phyloP scores from a whole-genome alignment of 2,888 invertebrate species.

The Drosophila ustulata region DNA sequence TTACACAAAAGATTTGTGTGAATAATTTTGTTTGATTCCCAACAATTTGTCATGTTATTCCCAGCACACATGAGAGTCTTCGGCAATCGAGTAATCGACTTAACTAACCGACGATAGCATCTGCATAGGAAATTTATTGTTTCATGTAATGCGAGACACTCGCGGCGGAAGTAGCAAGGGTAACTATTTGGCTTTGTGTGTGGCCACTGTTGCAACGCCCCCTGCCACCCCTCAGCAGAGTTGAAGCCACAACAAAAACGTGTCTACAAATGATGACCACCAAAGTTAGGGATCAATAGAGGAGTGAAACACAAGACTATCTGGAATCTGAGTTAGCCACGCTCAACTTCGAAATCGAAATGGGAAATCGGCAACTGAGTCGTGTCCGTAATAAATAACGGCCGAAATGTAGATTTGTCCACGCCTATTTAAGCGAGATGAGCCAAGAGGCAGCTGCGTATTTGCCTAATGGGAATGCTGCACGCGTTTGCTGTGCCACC shows the following conservation, averaged over 20 bases:
- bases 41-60: constrained; percentile 26
- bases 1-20: constrained; percentile 4
- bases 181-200: constrained; percentile 45
- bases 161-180: constrained; percentile 59
- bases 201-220: constrained; percentile 7
- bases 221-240: constrained; percentile 18
- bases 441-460: constrained; percentile 44
- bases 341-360: constrained; percentile 24
- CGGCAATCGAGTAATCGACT: constrained; percentile 26
- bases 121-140: constrained; percentile 60
- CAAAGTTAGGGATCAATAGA: constrained; percentile 29
- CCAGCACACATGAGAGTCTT: constrained; percentile 26
- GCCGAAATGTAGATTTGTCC: constrained; percentile 64
- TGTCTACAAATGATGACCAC: constrained; percentile 71
- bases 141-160: constrained; percentile 56
- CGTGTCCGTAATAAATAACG: constrained; percentile 62
- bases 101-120: constrained; percentile 48
- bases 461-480: constrained; percentile 70
- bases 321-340: constrained; percentile 62
- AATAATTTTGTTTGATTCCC: neutral
- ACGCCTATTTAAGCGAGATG: constrained; percentile 56
- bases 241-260: constrained; percentile 47
- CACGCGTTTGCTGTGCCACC: constrained; percentile 43
- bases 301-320: constrained; percentile 56
- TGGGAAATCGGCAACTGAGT: neutral